phyloP scores from a whole-genome alignment of 2,797 vertebrate species.

The Schizopygopsis malacanthus region DNA sequence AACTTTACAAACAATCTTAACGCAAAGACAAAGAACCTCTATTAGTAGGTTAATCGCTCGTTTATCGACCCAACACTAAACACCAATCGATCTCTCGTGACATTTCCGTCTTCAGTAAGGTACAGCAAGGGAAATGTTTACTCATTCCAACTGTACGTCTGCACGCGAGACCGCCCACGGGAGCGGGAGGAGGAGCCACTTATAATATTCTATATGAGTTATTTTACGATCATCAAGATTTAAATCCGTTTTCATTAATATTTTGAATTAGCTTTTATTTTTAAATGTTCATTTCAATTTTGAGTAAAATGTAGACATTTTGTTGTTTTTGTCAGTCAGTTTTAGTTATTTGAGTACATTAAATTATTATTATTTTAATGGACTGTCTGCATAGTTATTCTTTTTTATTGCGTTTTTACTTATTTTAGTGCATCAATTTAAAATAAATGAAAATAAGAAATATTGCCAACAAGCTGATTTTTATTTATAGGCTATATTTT shows the following conservation, averaged over 20 bases:
- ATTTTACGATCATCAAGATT: not conserved
- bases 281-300: not conserved
- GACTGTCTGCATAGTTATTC: not conserved
- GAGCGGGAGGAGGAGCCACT: conserved; percentile 4
- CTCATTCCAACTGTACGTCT: not conserved
- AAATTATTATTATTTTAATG: not conserved
- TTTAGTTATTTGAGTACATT: not conserved
- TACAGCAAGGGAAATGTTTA: conserved; percentile 11
- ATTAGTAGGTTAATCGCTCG: not conserved
- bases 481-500: not conserved
- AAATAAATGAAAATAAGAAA: not conserved
- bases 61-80: not conserved
- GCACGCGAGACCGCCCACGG: conserved; percentile 6
- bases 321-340: not conserved
- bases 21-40: not conserved
- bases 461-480: not conserved
- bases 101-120: conserved; percentile 24
- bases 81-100: not conserved
- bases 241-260: not conserved
- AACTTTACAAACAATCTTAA: not conserved
- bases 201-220: not conserved
- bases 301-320: not conserved
- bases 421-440: not conserved
- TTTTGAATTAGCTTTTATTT: not conserved
- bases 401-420: no score